These are phyloP conservation scores for Semnopithecus entellus DNA, from an alignment of 2,113 vertebrate species.

Conservation along the genomic window DNA sequence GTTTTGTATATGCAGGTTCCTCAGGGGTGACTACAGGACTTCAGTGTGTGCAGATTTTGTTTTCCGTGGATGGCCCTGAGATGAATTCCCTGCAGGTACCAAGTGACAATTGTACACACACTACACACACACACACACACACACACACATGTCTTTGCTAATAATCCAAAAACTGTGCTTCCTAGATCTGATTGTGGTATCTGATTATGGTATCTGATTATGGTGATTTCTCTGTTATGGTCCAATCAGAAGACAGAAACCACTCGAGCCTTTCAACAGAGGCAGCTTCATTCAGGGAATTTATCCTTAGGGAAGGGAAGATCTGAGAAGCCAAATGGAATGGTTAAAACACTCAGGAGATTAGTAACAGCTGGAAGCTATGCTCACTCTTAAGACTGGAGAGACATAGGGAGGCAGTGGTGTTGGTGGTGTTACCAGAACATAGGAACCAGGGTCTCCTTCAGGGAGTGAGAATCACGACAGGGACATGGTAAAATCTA, in stretches of 20 bases:
- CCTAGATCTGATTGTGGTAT: no score
- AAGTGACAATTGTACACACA: neutral
- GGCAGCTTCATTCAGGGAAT: neutral
- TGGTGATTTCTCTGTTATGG: neutral
- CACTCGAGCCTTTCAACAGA: neutral
- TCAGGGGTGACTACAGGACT: neutral
- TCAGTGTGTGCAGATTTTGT: neutral
- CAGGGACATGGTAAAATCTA: neutral
- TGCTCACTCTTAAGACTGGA: neutral
- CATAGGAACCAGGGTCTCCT: no score
- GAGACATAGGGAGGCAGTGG: neutral
- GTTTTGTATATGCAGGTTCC: neutral
- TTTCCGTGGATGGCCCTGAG: neutral
- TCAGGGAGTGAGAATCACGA: neutral
- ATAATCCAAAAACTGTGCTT: neutral
- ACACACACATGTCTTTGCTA: neutral
- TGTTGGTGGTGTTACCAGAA: neutral
- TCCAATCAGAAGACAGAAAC: neutral
- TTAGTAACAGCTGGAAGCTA: neutral
- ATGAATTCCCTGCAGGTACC: neutral
- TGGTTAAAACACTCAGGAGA: neutral
- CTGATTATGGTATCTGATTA: neutral
- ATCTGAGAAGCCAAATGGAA: neutral
- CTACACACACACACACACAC: no score
- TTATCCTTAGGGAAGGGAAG: neutral